Conservation (phyloP, 2,888 invertebrate genomes). For the Desoria tigrina region DNA sequence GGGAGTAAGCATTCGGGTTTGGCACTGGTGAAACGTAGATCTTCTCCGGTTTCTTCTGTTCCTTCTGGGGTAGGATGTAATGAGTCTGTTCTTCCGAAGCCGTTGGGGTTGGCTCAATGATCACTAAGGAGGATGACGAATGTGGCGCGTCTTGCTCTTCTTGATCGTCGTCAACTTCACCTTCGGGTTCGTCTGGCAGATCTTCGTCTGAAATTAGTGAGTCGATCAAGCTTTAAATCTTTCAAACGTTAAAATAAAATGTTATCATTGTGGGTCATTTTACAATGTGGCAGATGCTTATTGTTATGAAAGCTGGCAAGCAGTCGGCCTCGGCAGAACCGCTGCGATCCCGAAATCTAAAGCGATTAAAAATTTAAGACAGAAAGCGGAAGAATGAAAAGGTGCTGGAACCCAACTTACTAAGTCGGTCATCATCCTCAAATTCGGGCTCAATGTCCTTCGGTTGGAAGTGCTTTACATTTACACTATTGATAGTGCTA, state of each 20-base stretch:
- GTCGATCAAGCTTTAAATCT: too few species aligned
- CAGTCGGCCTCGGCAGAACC: too few species aligned
- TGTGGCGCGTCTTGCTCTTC: slow-evolving; percentile 13
- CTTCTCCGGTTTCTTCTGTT: slow-evolving; percentile 46
- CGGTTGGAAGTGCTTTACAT: not conserved
- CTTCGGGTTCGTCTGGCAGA: too few species aligned
- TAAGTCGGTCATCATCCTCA: slow-evolving; percentile 8
- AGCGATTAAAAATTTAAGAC: too few species aligned
- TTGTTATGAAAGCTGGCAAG: too few species aligned
- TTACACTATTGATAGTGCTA: too few species aligned
- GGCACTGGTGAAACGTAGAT: slow-evolving; percentile 52
- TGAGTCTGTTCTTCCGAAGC: slow-evolving; percentile 52
- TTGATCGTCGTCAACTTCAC: slow-evolving; percentile 3
- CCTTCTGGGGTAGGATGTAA: slow-evolving; percentile 51
- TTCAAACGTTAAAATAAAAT: too few species aligned
- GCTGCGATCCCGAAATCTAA: too few species aligned
- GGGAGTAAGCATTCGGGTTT: slow-evolving; percentile 50
- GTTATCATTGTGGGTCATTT: too few species aligned
- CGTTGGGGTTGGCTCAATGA: slow-evolving; percentile 39
- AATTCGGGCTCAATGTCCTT: not conserved
- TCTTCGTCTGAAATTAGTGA: not conserved
- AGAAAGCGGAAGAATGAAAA: too few species aligned
- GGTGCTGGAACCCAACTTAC: slow-evolving; percentile 10
- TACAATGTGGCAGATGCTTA: too few species aligned
- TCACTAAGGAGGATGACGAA: not conserved